phyloP scores from a whole-genome alignment of 1,140 invertebrate genomes.

The Leptonema lineaticorne region DNA sequence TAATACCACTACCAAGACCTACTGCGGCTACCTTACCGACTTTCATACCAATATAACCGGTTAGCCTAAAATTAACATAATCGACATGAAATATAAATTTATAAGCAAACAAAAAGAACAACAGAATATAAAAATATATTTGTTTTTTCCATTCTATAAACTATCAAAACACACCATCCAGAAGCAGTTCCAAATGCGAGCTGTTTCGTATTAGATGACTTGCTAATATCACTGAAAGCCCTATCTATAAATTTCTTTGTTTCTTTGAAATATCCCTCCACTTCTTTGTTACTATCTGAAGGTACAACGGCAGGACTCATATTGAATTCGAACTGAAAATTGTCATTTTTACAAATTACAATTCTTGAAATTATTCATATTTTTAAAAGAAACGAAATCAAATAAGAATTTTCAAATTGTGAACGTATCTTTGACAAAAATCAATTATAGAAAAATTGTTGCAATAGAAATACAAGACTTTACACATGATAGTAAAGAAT shows the following conservation, averaged over 20 bases:
- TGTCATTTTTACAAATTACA: no score
- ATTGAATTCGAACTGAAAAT: no score
- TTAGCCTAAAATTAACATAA: conserved; percentile 64
- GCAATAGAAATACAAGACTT: no score
- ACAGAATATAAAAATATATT: background rate
- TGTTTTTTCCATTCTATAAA: conserved; percentile 26
- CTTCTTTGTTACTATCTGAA: conserved; percentile 45
- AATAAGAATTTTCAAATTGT: no score
- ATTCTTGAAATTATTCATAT: no score
- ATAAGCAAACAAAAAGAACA: background rate
- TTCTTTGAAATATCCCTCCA: conserved; percentile 64
- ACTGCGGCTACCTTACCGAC: conserved; percentile 88
- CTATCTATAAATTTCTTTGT: conserved; percentile 70
- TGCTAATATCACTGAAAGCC: conserved; percentile 75
- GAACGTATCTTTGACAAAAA: no score
- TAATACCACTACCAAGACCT: conserved; percentile 83
- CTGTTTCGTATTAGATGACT: conserved; percentile 83
- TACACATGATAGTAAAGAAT: no score
- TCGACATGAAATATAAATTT: background rate
- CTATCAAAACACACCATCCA: conserved; percentile 72
- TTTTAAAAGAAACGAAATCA: no score
- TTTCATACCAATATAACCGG: conserved; percentile 88
- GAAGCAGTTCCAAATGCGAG: conserved; percentile 80
- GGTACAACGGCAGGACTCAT: conserved; percentile 9
- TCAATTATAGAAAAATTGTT: no score